Base-by-base conservation (phyloP, 2,888 invertebrate species). In the Galerucella calmariensis region DNA sequence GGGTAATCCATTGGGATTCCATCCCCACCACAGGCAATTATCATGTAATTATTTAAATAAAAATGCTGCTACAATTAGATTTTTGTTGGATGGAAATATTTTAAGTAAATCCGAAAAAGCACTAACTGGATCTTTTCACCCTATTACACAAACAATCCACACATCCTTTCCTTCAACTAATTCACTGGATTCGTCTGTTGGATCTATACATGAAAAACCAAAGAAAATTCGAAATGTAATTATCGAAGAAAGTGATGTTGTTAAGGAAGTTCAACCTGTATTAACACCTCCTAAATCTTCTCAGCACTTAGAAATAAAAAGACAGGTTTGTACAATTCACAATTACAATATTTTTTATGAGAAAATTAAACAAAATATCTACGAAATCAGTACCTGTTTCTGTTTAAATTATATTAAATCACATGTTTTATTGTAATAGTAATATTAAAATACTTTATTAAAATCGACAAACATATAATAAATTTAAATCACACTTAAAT, bases 1-100 rank as follows among this genome's bases (percentile, higher is more conserved):
- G 77, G 91, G 91, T 6, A 92, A 93, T 88, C 92, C 93, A 0
- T 81, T 93, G 20, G 88, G 89, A 70, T 92, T 89, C 83, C 90
- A 92, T 85, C 89, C 90, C 1, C 89, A 90, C 59, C 92, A 93
- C 84, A 88, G 92, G 53, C 80, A 87, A 72, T 85, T 88, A 1
- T 88, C 90, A 0, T 88, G 90, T 2, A 88, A 89, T 79, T 90
- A 90, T 85, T 85, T 92, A 63, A 90, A 92, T 83, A 88, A 88
- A 74, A 90, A 90, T 78, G 88, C 90, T 14, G 86, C 88, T 10
- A 88, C 85, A 1, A 78, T 85, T 12, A 82, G 89, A 86, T 92
- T 92, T 83, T 84, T 91, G 62, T 84, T 92, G 51, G 91, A 92
- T 83, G 87, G 87, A 77, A 80, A 87, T 44, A 85, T 88, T 0